A percentile compares a stretch with the other conserved stretches of the same genome.
Conservation (phyloP, 2,113 vertebrate genomes). For the Oriolus oriolus region DNA sequence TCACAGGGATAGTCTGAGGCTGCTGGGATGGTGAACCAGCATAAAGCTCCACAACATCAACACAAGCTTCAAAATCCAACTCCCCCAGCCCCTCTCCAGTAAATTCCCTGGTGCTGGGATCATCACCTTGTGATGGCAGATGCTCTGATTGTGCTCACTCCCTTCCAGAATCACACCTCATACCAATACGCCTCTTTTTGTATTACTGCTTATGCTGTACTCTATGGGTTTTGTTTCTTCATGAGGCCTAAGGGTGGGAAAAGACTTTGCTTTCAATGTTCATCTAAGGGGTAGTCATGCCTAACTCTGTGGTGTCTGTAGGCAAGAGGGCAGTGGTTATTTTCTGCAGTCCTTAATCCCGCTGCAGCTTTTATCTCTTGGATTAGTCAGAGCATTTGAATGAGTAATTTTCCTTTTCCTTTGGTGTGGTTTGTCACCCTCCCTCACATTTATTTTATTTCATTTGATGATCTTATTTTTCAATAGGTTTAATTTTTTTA, state of each 20-base stretch:
- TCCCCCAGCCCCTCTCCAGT: rapidly evolving
- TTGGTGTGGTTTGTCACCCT: background rate
- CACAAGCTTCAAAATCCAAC: rapidly evolving
- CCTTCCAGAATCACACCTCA: background rate
- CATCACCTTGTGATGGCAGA: background rate
- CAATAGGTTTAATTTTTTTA: background rate
- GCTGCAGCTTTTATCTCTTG: background rate
- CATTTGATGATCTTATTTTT: background rate
- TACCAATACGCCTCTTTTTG: background rate
- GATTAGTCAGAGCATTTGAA: background rate
- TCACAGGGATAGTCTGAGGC: background rate
- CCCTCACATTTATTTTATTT: background rate
- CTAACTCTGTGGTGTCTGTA: background rate
- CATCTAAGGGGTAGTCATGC: background rate
- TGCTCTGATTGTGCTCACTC: background rate
- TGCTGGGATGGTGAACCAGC: background rate
- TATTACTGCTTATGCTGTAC: background rate
- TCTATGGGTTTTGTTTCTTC: background rate
- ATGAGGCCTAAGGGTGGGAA: background rate
- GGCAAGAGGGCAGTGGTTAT: background rate
- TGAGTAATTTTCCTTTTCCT: background rate
- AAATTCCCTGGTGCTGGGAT: background rate
- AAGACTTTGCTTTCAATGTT: background rate
- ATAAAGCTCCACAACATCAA: background rate
- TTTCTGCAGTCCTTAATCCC: background rate